Evolutionary conservation across 2,797 vertebrate species (phyloP).

Genomic region (Girardinus metallicus): DNA sequence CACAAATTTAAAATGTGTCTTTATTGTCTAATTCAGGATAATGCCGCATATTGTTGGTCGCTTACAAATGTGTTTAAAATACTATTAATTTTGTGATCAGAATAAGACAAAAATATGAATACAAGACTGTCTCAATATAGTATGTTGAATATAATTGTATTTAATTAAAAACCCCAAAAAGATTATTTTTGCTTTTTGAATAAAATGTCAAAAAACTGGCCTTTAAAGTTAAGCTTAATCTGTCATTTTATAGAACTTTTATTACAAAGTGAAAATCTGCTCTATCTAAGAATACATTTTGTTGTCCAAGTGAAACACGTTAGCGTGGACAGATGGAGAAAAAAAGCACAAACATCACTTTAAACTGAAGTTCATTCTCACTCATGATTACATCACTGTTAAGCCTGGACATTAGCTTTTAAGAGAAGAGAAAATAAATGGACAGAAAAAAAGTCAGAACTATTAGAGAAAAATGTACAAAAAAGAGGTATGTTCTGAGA

Average conservation of each 20-base stretch:
- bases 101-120: not conserved
- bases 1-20: not conserved
- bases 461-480: not conserved
- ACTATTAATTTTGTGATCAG: not conserved
- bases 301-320: slow-evolving; percentile 15
- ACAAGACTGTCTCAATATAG: not conserved
- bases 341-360: not conserved
- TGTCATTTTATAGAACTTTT: not conserved
- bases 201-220: not conserved
- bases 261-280: not conserved
- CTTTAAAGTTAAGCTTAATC: not conserved
- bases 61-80: not conserved
- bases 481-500: slow-evolving; percentile 39
- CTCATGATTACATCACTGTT: slow-evolving; percentile 51
- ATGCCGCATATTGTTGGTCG: not conserved
- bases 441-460: slow-evolving; percentile 6
- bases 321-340: slow-evolving; percentile 15
- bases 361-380: slow-evolving; percentile 23
- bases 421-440: slow-evolving; percentile 20
- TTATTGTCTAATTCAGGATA: not conserved
- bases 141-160: not conserved
- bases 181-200: not conserved
- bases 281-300: slow-evolving; percentile 10
- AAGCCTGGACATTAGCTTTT: not conserved
- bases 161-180: not conserved